Base-by-base conservation (phyloP, 1,140 invertebrate genomes). In the Drosophila virilis region DNA sequence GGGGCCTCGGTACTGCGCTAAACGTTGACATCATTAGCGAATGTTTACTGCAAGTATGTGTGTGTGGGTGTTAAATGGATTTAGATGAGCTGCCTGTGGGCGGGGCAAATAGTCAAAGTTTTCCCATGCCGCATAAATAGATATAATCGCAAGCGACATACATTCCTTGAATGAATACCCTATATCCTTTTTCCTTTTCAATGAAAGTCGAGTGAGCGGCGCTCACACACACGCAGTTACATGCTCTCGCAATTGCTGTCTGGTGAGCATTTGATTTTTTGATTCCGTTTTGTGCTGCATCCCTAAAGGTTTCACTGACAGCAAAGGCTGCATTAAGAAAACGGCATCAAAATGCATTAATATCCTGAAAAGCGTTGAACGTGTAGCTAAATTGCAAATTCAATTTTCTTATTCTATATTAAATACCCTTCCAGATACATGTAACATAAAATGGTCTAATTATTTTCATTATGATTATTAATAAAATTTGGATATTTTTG, bases 1-100 rank as follows among this genome's bases (percentile, higher is more conserved):
- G 22, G 28, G 3, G 12, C 13, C 28, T 40, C 17, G 28, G 10
- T 22, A 28, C 22, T 38, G 32, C 58, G 52, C 69, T 66, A 59
- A 73, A 59, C 64, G 70, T 80, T 85, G 80, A 84, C 74, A 77
- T 84, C 81, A 84, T 84, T 77, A 74, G 64, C 58, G 33, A 43
- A 32, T 58, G 33, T 37, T 3, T 55, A 38, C 51, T 46, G 32
- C 46, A n/a, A 48, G 2, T 45, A 1, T 38, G 9, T 54, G 40
- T 57, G 42, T 40, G 60, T 51, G 62, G 46, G 32, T 59, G 62
- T 33, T 60, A 60, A 68, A 46, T 48, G 70, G 35, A 60, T 68
- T 68, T 52, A 60, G 42, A 60, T 73, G 64, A 67, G 70, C 55
- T 58, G 50, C 9, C 50, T 46, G 6, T 8, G 28, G 12, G 7